A percentile compares a stretch with the other conserved stretches of the same genome.
Evolutionary conservation across 1,140 invertebrate genomes (phyloP).

Genomic region (Meloidogyne exigua): DNA sequence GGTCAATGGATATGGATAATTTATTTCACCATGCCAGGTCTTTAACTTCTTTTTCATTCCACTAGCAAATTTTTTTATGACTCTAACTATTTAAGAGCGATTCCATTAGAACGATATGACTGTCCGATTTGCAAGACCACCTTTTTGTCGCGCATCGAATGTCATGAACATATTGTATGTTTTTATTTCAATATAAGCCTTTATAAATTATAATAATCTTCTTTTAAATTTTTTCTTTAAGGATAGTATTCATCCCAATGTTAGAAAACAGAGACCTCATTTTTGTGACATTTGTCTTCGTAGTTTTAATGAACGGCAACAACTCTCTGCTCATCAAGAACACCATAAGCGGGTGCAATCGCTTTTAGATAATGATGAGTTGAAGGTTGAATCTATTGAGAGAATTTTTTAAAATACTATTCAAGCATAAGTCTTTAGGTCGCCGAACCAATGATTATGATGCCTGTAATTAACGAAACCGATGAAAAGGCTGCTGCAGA

Average conservation of each 20-base stretch:
- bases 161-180: conserved; percentile 49
- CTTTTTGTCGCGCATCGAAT: conserved; percentile 57
- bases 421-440: background rate
- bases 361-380: conserved; percentile 41
- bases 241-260: conserved; percentile 51
- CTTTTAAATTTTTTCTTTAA: conserved; percentile 13
- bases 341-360: conserved; percentile 57
- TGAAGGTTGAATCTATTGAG: conserved; percentile 32
- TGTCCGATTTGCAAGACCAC: conserved; percentile 58
- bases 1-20: conserved; percentile 42
- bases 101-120: conserved; percentile 61
- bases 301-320: conserved; percentile 52
- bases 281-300: conserved; percentile 61
- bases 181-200: background rate
- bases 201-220: background rate
- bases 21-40: conserved; percentile 48
- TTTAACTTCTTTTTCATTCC: background rate
- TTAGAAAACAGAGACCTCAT: conserved; percentile 49
- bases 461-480: conserved; percentile 20
- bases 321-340: conserved; percentile 58
- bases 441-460: conserved; percentile 25
- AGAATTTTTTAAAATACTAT: background rate
- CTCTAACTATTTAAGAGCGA: conserved; percentile 34
- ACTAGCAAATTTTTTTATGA: background rate
- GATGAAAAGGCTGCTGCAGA: background rate